Percentiles rank a stretch among this genome's conserved stretches.
phyloP scores from a whole-genome alignment of 2,113 vertebrate genomes.

The Antechinus flavipes region DNA sequence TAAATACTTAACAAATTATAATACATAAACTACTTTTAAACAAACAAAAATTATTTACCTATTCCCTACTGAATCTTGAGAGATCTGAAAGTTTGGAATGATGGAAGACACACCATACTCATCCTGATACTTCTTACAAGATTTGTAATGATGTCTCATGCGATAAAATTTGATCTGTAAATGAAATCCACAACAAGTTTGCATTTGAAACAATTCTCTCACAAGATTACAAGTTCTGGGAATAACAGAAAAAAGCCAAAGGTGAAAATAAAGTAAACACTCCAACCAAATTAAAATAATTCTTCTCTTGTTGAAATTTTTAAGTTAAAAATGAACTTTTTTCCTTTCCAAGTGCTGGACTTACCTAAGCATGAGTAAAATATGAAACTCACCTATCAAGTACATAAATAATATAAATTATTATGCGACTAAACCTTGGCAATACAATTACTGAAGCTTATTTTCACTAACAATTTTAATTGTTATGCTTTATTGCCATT shows the following conservation, averaged over 20 bases:
- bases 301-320: conserved; percentile 31
- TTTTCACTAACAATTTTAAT: conserved; percentile 41
- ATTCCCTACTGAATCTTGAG: conserved; percentile 86
- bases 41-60: conserved; percentile 83
- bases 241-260: conserved; percentile 61
- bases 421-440: background rate
- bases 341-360: background rate
- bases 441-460: conserved; percentile 24
- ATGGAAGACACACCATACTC: conserved; percentile 87
- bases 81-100: conserved; percentile 87
- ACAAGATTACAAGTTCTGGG: conserved; percentile 65
- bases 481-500: background rate
- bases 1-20: conserved; percentile 38
- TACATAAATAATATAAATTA: background rate
- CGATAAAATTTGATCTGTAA: conserved; percentile 88
- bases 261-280: conserved; percentile 24
- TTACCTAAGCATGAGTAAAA: conserved; percentile 4
- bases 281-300: conserved; percentile 27
- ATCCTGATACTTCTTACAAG: conserved; percentile 90
- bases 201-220: conserved; percentile 50
- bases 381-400: conserved; percentile 7
- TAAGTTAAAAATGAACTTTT: background rate
- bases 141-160: conserved; percentile 90
- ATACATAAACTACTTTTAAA: conserved; percentile 42
- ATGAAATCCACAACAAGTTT: conserved; percentile 80